Percentiles rank a stretch among this genome's conserved stretches.
phyloP scores from a whole-genome alignment of 2,113 vertebrate genomes.

The Furnarius figulus region DNA sequence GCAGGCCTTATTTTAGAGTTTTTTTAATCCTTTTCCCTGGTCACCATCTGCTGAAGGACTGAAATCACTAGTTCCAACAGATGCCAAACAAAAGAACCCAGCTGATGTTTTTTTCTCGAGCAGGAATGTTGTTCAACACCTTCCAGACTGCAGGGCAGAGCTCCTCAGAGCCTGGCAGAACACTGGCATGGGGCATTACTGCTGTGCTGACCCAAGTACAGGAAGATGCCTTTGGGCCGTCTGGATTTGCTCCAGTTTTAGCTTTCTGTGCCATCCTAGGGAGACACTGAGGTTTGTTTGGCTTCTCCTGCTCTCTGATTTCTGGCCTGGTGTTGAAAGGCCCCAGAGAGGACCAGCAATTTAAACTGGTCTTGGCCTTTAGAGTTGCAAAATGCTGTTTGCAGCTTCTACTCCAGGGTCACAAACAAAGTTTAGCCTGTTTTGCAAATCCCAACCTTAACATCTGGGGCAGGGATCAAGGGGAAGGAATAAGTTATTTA shows the following conservation, averaged over 20 bases:
- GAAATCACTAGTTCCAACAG: background rate
- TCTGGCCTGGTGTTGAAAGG: background rate
- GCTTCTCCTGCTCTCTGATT: background rate
- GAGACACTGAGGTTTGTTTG: accelerated
- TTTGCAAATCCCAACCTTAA: background rate
- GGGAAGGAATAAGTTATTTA: background rate
- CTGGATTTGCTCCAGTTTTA: background rate
- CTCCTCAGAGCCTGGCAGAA: background rate
- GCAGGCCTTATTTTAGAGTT: accelerated
- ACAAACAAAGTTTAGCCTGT: background rate
- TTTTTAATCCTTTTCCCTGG: background rate
- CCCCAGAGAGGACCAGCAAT: background rate
- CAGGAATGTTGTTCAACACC: accelerated
- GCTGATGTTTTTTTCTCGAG: background rate
- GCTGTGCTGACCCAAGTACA: background rate
- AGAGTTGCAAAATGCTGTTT: background rate
- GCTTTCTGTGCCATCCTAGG: background rate
- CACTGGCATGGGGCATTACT: accelerated
- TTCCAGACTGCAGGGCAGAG: background rate
- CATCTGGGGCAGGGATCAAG: background rate
- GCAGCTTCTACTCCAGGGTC: background rate
- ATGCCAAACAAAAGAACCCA: background rate
- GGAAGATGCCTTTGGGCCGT: background rate
- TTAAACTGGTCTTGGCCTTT: background rate
- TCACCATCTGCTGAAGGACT: background rate